These are phyloP conservation scores for Phragmatobia fuliginosa DNA, from an alignment of 2,888 invertebrate genomes.

Conservation along the genomic window DNA sequence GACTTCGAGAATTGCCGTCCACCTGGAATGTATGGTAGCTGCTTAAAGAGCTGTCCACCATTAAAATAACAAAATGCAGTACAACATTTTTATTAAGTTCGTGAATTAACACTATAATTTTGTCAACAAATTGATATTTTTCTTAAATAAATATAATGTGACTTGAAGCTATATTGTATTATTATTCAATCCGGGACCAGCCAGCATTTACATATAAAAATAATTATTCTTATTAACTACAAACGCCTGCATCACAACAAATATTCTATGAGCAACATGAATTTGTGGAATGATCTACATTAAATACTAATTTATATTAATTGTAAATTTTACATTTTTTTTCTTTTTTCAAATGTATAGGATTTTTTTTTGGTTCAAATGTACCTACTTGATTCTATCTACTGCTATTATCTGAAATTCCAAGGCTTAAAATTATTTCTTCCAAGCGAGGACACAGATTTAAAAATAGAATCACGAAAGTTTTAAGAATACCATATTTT, in stretches of 20 bases:
- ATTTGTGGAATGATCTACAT: background rate
- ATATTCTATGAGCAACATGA: background rate
- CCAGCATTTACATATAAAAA: background rate
- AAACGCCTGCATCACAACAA: background rate
- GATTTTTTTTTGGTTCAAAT: too few species aligned
- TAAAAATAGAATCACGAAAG: background rate
- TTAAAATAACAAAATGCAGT: constrained; percentile 42
- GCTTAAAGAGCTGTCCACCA: constrained; percentile 58
- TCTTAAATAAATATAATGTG: constrained; percentile 29
- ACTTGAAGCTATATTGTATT: constrained; percentile 8
- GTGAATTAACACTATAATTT: constrained; percentile 38
- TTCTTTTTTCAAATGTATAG: too few species aligned
- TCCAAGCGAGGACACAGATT: background rate
- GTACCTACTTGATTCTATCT: too few species aligned
- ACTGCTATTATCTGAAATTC: background rate
- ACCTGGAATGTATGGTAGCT: constrained; percentile 40
- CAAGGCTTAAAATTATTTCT: background rate
- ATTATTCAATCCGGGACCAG: background rate
- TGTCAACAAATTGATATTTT: constrained; percentile 38
- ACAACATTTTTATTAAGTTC: constrained; percentile 38
- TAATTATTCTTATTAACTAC: constrained; percentile 1
- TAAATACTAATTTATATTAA: background rate
- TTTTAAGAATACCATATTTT: background rate
- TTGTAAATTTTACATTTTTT: too few species aligned
- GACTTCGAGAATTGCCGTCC: constrained; percentile 58